Evolutionary conservation across 2,888 invertebrate species (phyloP).

Genomic region (Norana najaformis): DNA sequence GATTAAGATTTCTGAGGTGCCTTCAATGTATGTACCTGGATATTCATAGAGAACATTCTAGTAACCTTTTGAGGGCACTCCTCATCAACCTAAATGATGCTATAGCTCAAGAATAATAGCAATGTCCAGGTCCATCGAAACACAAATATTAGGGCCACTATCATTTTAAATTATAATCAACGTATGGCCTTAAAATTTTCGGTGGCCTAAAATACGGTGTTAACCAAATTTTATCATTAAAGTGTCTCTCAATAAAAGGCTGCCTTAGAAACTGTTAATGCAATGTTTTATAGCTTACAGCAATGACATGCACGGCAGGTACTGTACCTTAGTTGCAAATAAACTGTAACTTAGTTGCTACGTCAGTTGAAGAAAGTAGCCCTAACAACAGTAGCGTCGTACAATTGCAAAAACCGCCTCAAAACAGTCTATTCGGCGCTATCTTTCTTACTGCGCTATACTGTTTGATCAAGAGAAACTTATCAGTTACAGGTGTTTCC

Average conservation of each 20-base stretch:
- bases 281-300: not conserved
- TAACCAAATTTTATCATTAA: not conserved
- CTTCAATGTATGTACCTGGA: too few species aligned
- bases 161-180: too few species aligned
- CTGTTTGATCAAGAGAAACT: not conserved
- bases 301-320: too few species aligned
- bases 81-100: too few species aligned
- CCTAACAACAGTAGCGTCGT: not conserved
- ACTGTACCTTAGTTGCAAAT: not conserved
- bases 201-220: too few species aligned
- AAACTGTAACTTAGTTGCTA: not conserved
- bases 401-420: not conserved
- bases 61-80: too few species aligned
- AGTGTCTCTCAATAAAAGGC: not conserved
- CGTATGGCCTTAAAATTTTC: too few species aligned
- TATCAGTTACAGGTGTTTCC: not conserved
- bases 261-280: not conserved
- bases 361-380: not conserved
- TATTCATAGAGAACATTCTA: too few species aligned
- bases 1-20: too few species aligned
- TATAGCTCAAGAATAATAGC: not conserved
- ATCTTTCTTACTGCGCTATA: not conserved
- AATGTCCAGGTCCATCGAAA: not conserved
- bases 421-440: not conserved
- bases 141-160: not conserved